Evolutionary conservation across 2,113 vertebrate species (phyloP).

Genomic region (Mustela nigripes): DNA sequence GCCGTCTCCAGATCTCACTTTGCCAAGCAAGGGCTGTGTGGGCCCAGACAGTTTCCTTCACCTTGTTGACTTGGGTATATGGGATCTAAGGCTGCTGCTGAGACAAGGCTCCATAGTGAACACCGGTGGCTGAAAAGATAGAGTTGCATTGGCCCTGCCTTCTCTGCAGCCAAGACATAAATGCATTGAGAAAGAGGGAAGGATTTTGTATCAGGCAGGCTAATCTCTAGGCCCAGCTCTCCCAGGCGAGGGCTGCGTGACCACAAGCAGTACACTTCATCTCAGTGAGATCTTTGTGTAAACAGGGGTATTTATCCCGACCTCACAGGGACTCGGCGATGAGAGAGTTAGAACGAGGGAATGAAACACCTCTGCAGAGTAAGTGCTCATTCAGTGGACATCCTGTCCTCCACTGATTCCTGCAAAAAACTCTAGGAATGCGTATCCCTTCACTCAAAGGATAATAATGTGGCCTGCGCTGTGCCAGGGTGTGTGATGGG

Average conservation of each 20-base stretch:
- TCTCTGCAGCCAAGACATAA: not conserved
- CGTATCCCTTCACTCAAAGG: not conserved
- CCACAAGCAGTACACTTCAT: not conserved
- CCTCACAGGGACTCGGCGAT: not conserved
- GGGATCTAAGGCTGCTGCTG: not conserved
- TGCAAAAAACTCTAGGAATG: not conserved
- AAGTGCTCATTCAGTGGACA: not conserved
- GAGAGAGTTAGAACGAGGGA: not conserved
- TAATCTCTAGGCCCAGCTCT: not conserved
- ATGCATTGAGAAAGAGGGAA: not conserved
- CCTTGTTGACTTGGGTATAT: not conserved
- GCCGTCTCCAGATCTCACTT: not conserved
- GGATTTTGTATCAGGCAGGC: not conserved
- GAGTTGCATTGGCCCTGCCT: not conserved
- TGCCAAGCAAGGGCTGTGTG: not conserved
- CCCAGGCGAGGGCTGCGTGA: too few relatives aligned
- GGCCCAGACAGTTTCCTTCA: not conserved
- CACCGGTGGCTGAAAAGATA: not conserved
- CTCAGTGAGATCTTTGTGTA: not conserved
- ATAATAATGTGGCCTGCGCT: rapidly evolving
- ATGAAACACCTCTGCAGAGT: not conserved
- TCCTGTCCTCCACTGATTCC: not conserved
- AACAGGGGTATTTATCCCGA: not conserved
- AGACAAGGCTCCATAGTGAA: not conserved
- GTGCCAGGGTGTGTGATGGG: not conserved